Base-by-base conservation (phyloP, 2,113 vertebrate genomes). In the Potamarius usumacintae region DNA sequence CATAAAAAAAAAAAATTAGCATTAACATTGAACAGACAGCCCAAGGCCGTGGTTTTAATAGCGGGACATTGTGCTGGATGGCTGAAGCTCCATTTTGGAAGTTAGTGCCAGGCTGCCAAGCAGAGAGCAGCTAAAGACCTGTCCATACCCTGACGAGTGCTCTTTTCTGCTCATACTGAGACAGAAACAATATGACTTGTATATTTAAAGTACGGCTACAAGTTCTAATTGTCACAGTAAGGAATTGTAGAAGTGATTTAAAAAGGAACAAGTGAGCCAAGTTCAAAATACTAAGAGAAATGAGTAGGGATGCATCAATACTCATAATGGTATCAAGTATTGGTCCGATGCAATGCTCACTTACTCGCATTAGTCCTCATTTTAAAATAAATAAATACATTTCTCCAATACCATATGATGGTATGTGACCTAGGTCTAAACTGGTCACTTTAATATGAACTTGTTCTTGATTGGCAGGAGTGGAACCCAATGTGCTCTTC, bases 51-150 rank as follows among this genome's bases (percentile, higher is more conserved):
- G 52, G n/a, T 57, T 60, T 82, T 57, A 81, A 72, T 74, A 82
- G 42, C 22, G 5, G 53, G 65, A 85, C 69, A 85, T 27, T 63
- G 42, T 85, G 65, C 9, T 72, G 76, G 55, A 55, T 72, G 65
- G 83, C 69, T 82, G 67, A 85, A 60, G 77, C 78, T 20, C 60
- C 55, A 52, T 42, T 71, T 22, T 63, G 14, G 55, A 80, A 85
- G 60, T 79, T 67, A 80, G 25, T 88, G 83, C 53, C 53, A 82
- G 57, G 42, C 78, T 88, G 67, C 67, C 87, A 85, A 80, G 6
- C 55, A 81, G 27, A 85, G 57, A 85, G 18, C 57, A 57, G 50
- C 77, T 30, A 53, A 80, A 58, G 53, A 30, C 18, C n/a, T 74
- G 63, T 4, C 10, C 22, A 65, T 86, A 50, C 71, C 30, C 60